Evolutionary conservation across 2,113 vertebrate species (phyloP).

Genomic region (Anolis carolinensis): DNA sequence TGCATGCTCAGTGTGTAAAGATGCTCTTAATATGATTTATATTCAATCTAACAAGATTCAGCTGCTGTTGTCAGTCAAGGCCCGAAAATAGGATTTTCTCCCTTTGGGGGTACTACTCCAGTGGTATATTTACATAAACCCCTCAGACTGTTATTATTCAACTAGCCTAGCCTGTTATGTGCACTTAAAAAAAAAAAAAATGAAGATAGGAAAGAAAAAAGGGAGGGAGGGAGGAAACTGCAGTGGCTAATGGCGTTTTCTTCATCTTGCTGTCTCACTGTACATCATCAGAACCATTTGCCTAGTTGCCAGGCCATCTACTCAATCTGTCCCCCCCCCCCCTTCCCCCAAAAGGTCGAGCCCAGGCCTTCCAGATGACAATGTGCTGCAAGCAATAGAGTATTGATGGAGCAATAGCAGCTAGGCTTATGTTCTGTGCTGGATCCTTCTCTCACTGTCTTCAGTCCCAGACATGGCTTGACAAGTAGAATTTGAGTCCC

Average conservation of each 20-base stretch:
- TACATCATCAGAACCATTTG: neutral
- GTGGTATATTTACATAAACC: slow-evolving; percentile 65
- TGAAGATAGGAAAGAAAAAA: neutral
- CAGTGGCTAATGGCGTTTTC: slow-evolving; percentile 27
- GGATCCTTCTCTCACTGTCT: neutral
- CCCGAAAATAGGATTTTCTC: slow-evolving; percentile 69
- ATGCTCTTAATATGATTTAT: slow-evolving; percentile 61
- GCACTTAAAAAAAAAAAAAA: neutral
- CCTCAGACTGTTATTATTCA: slow-evolving; percentile 54
- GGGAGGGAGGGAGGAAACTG: neutral
- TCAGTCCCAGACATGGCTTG: neutral
- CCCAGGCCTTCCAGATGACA: neutral
- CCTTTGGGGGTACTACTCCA: slow-evolving; percentile 55
- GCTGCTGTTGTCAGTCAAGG: slow-evolving; percentile 66
- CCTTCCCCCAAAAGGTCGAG: neutral
- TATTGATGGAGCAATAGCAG: neutral
- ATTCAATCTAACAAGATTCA: slow-evolving; percentile 53
- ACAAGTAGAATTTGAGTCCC: neutral
- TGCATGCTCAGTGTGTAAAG: slow-evolving; percentile 38
- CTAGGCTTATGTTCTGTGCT: neutral
- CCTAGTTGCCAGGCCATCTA: neutral
- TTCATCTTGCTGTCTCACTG: neutral
- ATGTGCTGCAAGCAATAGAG: neutral
- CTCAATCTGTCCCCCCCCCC: neutral
- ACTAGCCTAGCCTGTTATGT: slow-evolving; percentile 47